phyloP scores from a whole-genome alignment of 2,797 vertebrate genomes.

The Cryptoblepharus egeriae region DNA sequence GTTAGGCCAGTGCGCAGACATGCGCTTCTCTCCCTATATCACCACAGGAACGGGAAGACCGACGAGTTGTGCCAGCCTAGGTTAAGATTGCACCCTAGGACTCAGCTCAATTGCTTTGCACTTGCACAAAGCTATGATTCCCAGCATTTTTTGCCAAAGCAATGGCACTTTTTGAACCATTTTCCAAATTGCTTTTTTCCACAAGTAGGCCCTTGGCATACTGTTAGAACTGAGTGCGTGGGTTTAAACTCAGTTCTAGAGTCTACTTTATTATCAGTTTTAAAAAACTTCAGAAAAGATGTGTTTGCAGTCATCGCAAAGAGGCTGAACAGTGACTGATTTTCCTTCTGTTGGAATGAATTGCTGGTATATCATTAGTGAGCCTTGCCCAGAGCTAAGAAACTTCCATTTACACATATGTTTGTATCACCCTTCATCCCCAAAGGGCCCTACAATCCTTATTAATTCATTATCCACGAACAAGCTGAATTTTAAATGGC shows the following conservation, averaged over 20 bases:
- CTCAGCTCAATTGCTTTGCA: neutral
- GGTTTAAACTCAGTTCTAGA: neutral
- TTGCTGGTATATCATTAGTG: neutral
- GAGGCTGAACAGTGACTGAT: neutral
- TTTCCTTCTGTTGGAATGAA: neutral
- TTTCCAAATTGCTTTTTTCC: neutral
- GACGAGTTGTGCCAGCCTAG: too few species aligned
- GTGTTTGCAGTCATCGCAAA: neutral
- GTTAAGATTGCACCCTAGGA: too few species aligned
- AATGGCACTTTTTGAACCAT: neutral
- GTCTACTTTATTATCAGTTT: neutral
- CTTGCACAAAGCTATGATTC: neutral
- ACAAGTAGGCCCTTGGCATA: neutral
- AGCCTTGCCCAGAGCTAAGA: neutral
- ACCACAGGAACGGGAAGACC: too few species aligned
- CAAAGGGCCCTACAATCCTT: too few species aligned
- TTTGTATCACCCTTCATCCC: too few species aligned
- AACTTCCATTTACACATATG: too few species aligned
- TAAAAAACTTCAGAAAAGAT: neutral
- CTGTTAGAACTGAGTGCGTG: neutral
- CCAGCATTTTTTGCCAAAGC: neutral
- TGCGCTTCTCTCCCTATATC: too few species aligned
- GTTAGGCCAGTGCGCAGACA: too few species aligned
- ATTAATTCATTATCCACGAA: too few species aligned
- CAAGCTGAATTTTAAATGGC: neutral